Evolutionary conservation across 1,140 invertebrate genomes (phyloP), one percentile per base, ranked within the genome.

Genomic region (Papilio glaucus): DNA sequence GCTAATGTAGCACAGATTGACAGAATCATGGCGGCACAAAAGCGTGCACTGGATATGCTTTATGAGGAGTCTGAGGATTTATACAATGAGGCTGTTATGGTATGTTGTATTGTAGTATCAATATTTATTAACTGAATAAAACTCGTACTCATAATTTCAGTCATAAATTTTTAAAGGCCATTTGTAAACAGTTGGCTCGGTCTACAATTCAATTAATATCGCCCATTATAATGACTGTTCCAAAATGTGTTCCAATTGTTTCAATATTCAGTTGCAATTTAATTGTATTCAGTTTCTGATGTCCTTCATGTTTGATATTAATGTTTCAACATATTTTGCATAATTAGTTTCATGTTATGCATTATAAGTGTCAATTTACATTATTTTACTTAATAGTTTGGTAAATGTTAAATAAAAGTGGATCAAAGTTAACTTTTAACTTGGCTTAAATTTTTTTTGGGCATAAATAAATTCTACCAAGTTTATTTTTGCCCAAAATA

Each of bases 51-150:
- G 0, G 94, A 96, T 69, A 96, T 97, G 85, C 89, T 99, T 0
- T 94, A 95, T 81, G 92, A 94, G 37, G 97, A 96, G 80, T 98
- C 97, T 0, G 96, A 97, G 85, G 96, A 97, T 42, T 91, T 98
- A 0, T 98, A 98, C 85, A 93, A 96, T 85, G 96, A 96, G 86
- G 98, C 98, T 12, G 95, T 98, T 79, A 94, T 96, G 94, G 96
- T 97, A 93, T 72, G 72, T 63, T 68, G 0, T 24, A 49, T 21
- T 21, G 1, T 21, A 49, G 6, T 18, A 21, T 21, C 8, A 42
- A 13, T 42, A 42, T n/a, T 5, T n/a, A 13, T 12, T 1, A 5
- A n/a, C 15, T 42, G 41, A 6, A 39, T 39, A 8, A 10, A 9
- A 39, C 12, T 6, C 8, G 8, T 39, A 39, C 38, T 39, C 2